Conservation (phyloP, 1,140 invertebrate species). For the Cheumatopsyche charites region DNA sequence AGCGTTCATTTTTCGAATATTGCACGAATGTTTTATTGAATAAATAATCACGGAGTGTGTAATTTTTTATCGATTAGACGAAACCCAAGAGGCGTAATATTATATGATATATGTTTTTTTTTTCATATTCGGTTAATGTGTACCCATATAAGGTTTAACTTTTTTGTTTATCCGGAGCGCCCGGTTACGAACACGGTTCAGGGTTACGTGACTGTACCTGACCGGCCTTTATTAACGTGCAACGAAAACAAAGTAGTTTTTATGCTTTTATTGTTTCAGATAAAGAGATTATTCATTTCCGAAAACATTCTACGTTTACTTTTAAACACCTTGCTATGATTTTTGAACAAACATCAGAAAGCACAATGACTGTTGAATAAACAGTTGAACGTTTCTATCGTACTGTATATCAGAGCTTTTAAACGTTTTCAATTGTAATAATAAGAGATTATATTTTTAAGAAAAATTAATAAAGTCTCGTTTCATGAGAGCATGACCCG, state of each 20-base stretch:
- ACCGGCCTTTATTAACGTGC: slow-evolving; percentile 34
- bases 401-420: no score
- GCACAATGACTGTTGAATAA: no score
- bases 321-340: not conserved
- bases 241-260: not conserved
- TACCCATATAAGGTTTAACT: slow-evolving; percentile 40
- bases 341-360: not conserved
- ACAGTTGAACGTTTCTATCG: no score
- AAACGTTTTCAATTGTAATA: no score
- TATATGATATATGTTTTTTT: slow-evolving; percentile 18
- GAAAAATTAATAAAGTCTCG: not conserved
- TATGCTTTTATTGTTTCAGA: not conserved
- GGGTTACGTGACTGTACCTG: slow-evolving; percentile 36
- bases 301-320: not conserved
- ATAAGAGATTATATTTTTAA: not conserved
- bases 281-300: no score
- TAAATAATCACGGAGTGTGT: no score
- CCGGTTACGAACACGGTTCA: slow-evolving; percentile 44
- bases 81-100: no score
- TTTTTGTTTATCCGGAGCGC: slow-evolving; percentile 39
- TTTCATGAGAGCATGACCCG: not conserved
- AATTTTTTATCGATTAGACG: no score
- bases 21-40: not conserved
- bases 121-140: slow-evolving; percentile 32
- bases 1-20: not conserved